phyloP scores from a whole-genome alignment of 2,888 invertebrate genomes.

The Athripsodes cinereus region DNA sequence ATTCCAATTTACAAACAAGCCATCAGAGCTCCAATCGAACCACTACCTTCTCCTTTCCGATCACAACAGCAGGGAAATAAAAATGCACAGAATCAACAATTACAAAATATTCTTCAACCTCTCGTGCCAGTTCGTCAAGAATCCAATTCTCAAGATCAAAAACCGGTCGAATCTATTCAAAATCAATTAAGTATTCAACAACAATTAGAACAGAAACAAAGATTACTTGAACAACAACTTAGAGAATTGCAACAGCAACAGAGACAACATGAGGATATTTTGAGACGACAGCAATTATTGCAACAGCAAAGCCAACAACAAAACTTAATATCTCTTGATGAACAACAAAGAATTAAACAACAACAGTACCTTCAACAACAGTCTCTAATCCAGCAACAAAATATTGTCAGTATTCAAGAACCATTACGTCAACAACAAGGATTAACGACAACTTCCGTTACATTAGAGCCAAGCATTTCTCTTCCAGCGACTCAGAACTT shows the following conservation, averaged over 20 bases:
- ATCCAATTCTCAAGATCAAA: slow-evolving; percentile 16
- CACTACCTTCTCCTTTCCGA: slow-evolving; percentile 18
- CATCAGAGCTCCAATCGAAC: slow-evolving; percentile 31
- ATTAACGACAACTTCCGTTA: slow-evolving; percentile 25
- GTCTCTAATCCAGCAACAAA: slow-evolving; percentile 36
- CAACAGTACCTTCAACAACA: slow-evolving; percentile 34
- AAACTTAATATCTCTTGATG: slow-evolving; percentile 35
- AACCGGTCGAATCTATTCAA: slow-evolving; percentile 5
- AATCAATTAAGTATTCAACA: slow-evolving; percentile 34
- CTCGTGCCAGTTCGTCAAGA: slow-evolving; percentile 15
- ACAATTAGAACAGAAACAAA: slow-evolving; percentile 61
- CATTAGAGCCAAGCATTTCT: slow-evolving; percentile 47
- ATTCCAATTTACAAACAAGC: slow-evolving; percentile 61
- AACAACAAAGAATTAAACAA: slow-evolving; percentile 29
- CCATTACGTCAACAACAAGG: slow-evolving; percentile 27
- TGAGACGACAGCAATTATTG: slow-evolving; percentile 58
- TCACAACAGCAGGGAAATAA: slow-evolving; percentile 23
- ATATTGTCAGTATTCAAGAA: slow-evolving; percentile 27
- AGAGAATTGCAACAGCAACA: slow-evolving; percentile 60
- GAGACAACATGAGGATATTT: slow-evolving; percentile 61
- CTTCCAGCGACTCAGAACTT: slow-evolving; percentile 35
- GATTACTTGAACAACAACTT: slow-evolving; percentile 63
- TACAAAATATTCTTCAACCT: slow-evolving; percentile 8
- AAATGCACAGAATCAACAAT: slow-evolving; percentile 24
- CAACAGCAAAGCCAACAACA: slow-evolving; percentile 42